These are phyloP conservation scores for Drosophila borealis DNA, from an alignment of 2,888 invertebrate species.

Conservation along the genomic window DNA sequence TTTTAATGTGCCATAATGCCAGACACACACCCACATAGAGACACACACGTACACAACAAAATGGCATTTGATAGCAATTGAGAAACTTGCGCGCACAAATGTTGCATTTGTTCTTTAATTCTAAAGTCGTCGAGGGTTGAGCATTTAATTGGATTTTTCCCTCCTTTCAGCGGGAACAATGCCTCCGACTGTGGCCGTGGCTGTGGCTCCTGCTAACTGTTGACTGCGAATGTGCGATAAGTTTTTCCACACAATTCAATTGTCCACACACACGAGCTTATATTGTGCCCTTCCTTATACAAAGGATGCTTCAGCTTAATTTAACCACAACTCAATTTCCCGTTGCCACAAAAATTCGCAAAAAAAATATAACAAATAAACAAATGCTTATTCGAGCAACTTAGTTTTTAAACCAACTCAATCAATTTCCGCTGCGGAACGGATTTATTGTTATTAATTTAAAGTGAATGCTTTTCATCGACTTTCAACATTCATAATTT, in stretches of 20 bases:
- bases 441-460: no score
- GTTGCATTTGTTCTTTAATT: conserved; percentile 46
- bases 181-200: conserved; percentile 23
- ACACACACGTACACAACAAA: conserved; percentile 6
- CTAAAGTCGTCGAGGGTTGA: conserved; percentile 33
- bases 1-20: conserved; percentile 17
- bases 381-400: no score
- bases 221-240: conserved; percentile 44
- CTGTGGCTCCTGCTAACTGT: background rate
- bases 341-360: background rate
- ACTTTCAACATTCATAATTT: no score
- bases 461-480: no score
- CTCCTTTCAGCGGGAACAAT: conserved; percentile 26
- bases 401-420: no score
- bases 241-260: conserved; percentile 49
- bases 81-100: conserved; percentile 40
- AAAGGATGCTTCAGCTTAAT: conserved; percentile 31
- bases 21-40: background rate
- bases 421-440: no score
- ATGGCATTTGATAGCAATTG: conserved; percentile 40
- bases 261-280: conserved; percentile 36
- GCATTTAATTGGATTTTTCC: conserved; percentile 59
- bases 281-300: conserved; percentile 23
- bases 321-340: conserved; percentile 18
- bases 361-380: conserved; percentile 12